phyloP scores from a whole-genome alignment of 2,888 invertebrate species.

The Hypomecis punctinalis region DNA sequence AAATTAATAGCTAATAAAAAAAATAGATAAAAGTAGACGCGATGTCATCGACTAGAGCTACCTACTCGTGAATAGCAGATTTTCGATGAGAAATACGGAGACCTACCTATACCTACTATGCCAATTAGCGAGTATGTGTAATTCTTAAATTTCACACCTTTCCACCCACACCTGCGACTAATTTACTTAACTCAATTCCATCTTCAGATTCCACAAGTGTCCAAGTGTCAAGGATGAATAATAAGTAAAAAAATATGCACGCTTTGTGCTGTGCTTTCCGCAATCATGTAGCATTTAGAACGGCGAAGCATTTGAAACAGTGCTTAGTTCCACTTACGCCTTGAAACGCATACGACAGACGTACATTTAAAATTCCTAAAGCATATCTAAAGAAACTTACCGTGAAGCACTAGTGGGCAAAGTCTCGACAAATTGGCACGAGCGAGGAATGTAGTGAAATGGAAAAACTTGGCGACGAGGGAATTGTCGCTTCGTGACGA shows the following conservation, averaged over 20 bases:
- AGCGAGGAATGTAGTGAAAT: conserved; percentile 72
- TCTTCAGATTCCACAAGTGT: not conserved
- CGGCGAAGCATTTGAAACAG: conserved; percentile 26
- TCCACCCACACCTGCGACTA: conserved; percentile 7
- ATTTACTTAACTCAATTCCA: not conserved
- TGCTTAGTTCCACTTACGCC: conserved; percentile 30
- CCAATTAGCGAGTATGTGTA: conserved; percentile 14
- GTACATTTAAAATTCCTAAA: conserved; percentile 47
- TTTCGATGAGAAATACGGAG: not conserved
- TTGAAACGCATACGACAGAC: conserved; percentile 38
- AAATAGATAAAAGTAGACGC: too few relatives aligned
- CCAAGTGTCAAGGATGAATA: not conserved
- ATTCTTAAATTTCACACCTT: conserved; percentile 5
- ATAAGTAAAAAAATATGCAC: not conserved
- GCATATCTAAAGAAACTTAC: conserved; percentile 61
- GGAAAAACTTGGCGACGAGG: conserved; percentile 41
- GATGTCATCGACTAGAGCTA: not conserved
- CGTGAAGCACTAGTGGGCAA: conserved; percentile 55
- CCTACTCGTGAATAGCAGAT: not conserved
- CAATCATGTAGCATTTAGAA: conserved; percentile 11
- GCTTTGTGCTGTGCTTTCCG: conserved; percentile 3
- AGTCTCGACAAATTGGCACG: conserved; percentile 70
- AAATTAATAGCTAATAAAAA: not conserved
- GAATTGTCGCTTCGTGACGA: conserved; percentile 45
- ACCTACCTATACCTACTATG: too few relatives aligned